Evolutionary conservation across 1,140 invertebrate genomes (phyloP).

Genomic region (Aphaenogaster floridana): DNA sequence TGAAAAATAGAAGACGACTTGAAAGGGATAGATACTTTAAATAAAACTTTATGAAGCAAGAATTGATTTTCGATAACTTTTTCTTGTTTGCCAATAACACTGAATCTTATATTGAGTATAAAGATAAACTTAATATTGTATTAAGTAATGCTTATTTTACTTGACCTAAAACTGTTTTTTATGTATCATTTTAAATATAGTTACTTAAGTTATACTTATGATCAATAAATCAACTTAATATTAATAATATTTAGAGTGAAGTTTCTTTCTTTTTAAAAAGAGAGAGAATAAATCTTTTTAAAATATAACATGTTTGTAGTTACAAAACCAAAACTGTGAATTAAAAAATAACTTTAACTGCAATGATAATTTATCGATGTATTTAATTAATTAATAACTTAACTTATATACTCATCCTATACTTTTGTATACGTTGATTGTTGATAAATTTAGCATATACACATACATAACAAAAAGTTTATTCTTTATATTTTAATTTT

Average conservation of each 20-base stretch:
- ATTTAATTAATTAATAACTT: constrained; percentile 10
- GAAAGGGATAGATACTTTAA: constrained; percentile 1
- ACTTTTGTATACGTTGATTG: neutral
- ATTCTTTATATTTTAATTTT: neutral
- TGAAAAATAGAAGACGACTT: constrained; percentile 32
- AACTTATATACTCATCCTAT: neutral
- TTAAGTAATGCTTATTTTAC: neutral
- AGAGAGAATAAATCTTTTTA: neutral
- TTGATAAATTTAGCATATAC: neutral
- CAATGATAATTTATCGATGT: neutral
- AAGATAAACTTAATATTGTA: neutral
- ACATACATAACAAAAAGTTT: neutral
- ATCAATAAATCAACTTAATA: neutral
- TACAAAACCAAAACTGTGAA: neutral
- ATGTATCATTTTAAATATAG: neutral
- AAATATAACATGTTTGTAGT: neutral
- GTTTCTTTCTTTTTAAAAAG: neutral
- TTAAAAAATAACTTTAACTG: constrained; percentile 1
- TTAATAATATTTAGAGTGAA: neutral
- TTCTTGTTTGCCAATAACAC: neutral
- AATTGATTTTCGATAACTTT: constrained; percentile 27
- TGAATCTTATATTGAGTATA: neutral
- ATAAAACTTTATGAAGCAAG: constrained; percentile 28
- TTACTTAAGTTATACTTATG: constrained; percentile 8
- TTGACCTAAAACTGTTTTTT: neutral